Conservation (phyloP, 23 tunicate genomes). For the Halocynthia aurantium region DNA sequence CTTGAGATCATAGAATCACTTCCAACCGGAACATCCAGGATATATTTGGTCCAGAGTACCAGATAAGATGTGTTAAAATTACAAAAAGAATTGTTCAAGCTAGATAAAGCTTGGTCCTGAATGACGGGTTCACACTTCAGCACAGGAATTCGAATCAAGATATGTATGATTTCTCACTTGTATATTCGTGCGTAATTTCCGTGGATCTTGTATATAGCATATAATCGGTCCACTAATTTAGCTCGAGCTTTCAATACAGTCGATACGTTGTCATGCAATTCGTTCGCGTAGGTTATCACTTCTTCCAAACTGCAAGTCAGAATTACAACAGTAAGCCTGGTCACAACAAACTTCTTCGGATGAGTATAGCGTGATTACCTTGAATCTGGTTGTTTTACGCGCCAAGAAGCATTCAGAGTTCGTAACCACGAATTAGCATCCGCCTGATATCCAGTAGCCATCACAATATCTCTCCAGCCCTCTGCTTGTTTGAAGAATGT, state of each 20-base stretch:
- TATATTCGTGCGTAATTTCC: slow-evolving; percentile 59
- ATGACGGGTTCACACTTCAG: too few species aligned
- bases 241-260: slow-evolving; percentile 73
- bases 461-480: slow-evolving; percentile 56
- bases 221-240: slow-evolving; percentile 82
- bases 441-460: slow-evolving; percentile 78
- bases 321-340: not conserved
- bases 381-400: slow-evolving; percentile 71
- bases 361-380: slow-evolving; percentile 12
- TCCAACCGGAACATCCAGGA: too few species aligned
- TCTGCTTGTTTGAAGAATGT: slow-evolving; percentile 58
- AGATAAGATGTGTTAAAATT: too few species aligned
- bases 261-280: slow-evolving; percentile 47
- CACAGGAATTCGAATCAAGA: too few species aligned
- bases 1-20: too few species aligned
- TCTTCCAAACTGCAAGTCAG: slow-evolving; percentile 58
- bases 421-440: slow-evolving; percentile 82
- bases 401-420: slow-evolving; percentile 71
- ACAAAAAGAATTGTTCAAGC: too few species aligned
- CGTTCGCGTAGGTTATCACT: slow-evolving; percentile 60
- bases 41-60: too few species aligned
- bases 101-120: too few species aligned
- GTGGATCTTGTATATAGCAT: slow-evolving; percentile 87
- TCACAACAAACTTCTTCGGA: too few species aligned
- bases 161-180: not conserved